phyloP scores from a whole-genome alignment of 2,113 vertebrate species.

The Dermatemys mawii region DNA sequence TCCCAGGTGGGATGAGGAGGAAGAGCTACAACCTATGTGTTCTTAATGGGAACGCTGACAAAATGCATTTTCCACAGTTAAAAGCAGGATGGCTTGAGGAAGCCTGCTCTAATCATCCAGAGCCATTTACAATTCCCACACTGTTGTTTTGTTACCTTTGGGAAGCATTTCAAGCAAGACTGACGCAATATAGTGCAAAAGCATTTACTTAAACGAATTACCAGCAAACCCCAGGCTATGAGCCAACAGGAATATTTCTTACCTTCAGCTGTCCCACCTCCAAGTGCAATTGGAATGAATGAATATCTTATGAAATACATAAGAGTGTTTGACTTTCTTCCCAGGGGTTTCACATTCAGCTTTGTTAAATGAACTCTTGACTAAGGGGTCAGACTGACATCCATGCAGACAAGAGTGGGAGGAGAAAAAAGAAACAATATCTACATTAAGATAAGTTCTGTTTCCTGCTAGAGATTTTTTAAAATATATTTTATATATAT shows the following conservation, averaged over 20 bases:
- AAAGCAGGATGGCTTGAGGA: background rate
- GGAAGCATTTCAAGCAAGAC: rapidly evolving
- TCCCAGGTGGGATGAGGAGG: rapidly evolving
- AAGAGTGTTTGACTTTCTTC: background rate
- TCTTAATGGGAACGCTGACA: background rate
- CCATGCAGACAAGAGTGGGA: background rate
- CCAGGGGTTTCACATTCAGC: background rate
- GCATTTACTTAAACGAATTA: background rate
- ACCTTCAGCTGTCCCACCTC: background rate
- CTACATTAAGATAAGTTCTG: background rate
- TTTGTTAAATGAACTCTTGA: background rate
- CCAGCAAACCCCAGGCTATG: background rate
- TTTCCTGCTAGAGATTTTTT: background rate
- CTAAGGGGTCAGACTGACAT: background rate
- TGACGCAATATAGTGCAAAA: background rate
- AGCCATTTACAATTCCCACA: background rate
- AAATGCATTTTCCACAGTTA: background rate
- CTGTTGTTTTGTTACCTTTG: background rate
- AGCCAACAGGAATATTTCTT: background rate
- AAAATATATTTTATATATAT: too few relatives aligned
- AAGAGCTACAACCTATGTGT: background rate
- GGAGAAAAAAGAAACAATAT: background rate
- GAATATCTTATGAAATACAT: background rate
- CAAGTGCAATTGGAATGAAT: background rate
- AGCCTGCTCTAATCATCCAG: background rate